Conservation (phyloP, 2,797 vertebrate species). For the Tinamus major region DNA sequence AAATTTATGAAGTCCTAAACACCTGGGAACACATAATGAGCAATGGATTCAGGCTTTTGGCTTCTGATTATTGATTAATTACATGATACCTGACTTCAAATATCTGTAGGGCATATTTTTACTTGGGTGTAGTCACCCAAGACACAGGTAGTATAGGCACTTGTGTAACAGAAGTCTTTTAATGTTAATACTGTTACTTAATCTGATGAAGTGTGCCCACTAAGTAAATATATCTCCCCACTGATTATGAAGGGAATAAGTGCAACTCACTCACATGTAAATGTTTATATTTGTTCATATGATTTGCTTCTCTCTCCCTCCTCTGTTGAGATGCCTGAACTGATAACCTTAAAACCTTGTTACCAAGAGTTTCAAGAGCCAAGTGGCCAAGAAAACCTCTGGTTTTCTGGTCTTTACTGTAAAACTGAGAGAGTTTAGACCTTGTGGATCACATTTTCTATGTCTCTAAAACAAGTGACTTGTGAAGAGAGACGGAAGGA, state of each 20-base stretch:
- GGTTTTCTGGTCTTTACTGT: background rate
- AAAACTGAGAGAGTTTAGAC: background rate
- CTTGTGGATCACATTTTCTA: background rate
- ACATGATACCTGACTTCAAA: rapidly evolving
- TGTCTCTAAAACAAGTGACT: background rate
- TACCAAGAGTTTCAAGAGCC: background rate
- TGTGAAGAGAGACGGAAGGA: background rate
- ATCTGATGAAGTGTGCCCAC: background rate
- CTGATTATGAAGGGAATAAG: background rate
- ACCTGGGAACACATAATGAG: background rate
- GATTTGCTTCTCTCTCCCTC: background rate
- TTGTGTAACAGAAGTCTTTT: background rate
- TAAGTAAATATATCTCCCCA: background rate
- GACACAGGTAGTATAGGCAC: background rate
- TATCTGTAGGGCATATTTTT: background rate
- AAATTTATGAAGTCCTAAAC: background rate
- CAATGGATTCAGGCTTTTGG: background rate
- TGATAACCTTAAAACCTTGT: background rate
- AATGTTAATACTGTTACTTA: background rate
- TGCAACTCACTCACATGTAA: background rate
- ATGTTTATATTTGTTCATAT: background rate
- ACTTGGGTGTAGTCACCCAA: background rate
- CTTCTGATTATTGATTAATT: background rate
- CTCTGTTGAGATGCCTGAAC: background rate
- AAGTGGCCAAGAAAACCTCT: background rate